Base-by-base conservation (phyloP, 2,888 invertebrate species). In the Ormyrus pomaceus region DNA sequence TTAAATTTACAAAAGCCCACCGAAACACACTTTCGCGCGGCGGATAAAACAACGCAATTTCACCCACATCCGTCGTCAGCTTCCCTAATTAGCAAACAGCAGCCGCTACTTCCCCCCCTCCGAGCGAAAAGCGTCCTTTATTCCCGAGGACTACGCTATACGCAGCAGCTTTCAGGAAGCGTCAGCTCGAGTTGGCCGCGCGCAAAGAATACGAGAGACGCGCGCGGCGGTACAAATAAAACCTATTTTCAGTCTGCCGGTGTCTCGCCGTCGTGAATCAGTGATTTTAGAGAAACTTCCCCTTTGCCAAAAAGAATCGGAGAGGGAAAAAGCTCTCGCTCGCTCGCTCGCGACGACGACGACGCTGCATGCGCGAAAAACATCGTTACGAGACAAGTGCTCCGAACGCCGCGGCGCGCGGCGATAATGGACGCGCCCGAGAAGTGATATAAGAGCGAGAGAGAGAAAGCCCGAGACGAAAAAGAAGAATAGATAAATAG, bases 181-280 rank as follows among this genome's bases (percentile, higher is more conserved):
- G 34, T 34, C 34, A 4, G 34, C 34, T 34, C 34, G 51, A 56
- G 53, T 61, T 61, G 51, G 48, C 45, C 13, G 10, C 50, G 48
- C 71, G 59, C 19, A 55, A 53, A 6, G 34, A 34, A 34, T 34
- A 34, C 34, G 34, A 34, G 72, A 19, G 58, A 56, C 48, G 76
- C 11, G 48, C 10, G 56, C 56, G 50, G 13, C 68, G 34, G 45
- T 72, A 34, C 71, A 65, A 76, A 76, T 80, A 80, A 80, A 80
- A 80, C 66, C 76, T 80, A 80, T 80, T 80, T 80, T 76, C 80
- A 76, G 80, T 76, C 46, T 13, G 0, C 62, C 19, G 62, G 55
- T 62, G 80, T 80, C 80, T 80, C 76, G 80, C 59, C 80, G 72
- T 66, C 80, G 76, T 76, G 80, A 80, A 80, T 80, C 80, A 80